Conservation (phyloP, 1,140 invertebrate species). For the Yoshiicerus persimilis region DNA sequence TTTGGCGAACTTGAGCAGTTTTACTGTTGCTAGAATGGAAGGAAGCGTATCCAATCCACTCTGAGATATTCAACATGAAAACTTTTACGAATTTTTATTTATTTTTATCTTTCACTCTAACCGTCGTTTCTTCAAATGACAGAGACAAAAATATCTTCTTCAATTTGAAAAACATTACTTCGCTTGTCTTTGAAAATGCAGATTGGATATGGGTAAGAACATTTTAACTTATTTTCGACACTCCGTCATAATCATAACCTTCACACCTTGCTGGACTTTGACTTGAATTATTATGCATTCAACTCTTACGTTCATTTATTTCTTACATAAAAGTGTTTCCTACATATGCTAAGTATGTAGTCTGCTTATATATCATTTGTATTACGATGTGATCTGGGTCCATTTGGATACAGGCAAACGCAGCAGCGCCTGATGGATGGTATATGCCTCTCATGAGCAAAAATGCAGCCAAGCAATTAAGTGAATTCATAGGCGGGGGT, state of each 20-base stretch:
- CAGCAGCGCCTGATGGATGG: background rate
- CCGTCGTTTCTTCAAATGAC: background rate
- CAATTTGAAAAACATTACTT: background rate
- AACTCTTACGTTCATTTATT: background rate
- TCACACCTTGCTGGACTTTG: background rate
- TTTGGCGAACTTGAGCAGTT: background rate
- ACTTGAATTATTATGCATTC: background rate
- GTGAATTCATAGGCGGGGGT: background rate
- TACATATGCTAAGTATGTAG: too few species aligned
- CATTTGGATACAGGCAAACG: background rate
- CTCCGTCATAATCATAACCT: background rate
- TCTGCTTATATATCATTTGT: too few species aligned
- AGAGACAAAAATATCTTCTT: background rate
- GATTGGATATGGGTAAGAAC: background rate
- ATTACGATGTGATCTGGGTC: background rate
- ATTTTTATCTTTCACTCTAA: background rate
- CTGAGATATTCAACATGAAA: constrained; percentile 9
- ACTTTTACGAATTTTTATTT: background rate
- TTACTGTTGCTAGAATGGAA: background rate
- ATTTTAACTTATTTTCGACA: background rate
- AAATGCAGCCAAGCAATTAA: background rate
- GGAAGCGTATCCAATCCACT: background rate
- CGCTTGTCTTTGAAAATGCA: background rate
- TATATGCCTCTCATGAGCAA: background rate
- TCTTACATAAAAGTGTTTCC: too few species aligned